Conservation (phyloP, 2,888 invertebrate genomes). For the Gasteruption jaculator region DNA sequence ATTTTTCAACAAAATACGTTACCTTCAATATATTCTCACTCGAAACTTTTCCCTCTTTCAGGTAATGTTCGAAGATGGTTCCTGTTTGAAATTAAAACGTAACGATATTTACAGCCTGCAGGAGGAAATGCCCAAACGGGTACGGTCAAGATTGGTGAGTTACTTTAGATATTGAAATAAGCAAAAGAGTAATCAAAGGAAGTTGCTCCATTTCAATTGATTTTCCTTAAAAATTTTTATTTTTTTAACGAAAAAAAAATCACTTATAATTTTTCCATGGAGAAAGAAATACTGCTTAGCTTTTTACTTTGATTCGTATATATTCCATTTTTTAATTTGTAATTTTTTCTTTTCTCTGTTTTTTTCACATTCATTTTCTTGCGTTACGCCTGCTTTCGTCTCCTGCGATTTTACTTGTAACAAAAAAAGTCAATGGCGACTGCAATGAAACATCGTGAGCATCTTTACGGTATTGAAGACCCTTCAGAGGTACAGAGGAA, state of each 20-base stretch:
- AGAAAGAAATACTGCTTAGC: slow-evolving; percentile 12
- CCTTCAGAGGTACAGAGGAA: slow-evolving; percentile 41
- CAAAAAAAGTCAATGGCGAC: slow-evolving; percentile 53
- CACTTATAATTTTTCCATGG: slow-evolving; percentile 11
- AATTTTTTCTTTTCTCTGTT: slow-evolving; percentile 22
- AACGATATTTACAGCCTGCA: slow-evolving; percentile 55
- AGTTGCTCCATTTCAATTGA: slow-evolving; percentile 12
- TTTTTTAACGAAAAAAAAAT: slow-evolving; percentile 13
- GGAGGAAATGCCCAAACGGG: slow-evolving; percentile 58
- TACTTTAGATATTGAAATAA: no score
- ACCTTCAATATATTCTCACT: background rate
- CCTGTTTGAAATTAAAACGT: slow-evolving; percentile 52
- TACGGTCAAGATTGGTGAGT: slow-evolving; percentile 55
- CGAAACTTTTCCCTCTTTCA: slow-evolving; percentile 23
- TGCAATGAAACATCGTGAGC: slow-evolving; percentile 55
- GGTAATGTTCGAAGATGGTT: slow-evolving; percentile 55
- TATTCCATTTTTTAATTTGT: slow-evolving; percentile 23
- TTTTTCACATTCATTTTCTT: slow-evolving; percentile 20
- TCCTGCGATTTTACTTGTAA: slow-evolving; percentile 35
- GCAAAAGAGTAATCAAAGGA: slow-evolving; percentile 27
- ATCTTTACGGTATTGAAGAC: slow-evolving; percentile 53
- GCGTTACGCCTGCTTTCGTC: slow-evolving; percentile 22
- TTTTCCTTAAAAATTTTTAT: slow-evolving; percentile 11
- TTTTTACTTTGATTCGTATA: slow-evolving; percentile 23
- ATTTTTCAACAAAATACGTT: background rate